Evolutionary conservation across 2,113 vertebrate genomes (phyloP), one percentile per base, ranked within the genome.

Genomic region (Ellobius talpinus): DNA sequence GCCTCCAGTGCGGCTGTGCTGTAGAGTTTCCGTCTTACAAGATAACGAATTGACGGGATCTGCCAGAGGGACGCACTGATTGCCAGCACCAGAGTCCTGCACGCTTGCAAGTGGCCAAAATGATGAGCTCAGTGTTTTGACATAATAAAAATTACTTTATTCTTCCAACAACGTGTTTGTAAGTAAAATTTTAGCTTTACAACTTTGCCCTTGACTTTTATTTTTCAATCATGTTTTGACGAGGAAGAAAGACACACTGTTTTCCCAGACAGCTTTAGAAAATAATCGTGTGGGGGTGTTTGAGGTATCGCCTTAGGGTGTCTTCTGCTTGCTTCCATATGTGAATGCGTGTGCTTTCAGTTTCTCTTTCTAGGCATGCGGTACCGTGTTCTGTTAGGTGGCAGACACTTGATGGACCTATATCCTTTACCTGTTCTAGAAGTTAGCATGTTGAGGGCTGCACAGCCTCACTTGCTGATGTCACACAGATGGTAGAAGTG

Each of bases 191-290:
- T 26, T 72, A 81, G 42, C n/a, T 78, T 91, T 96, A n/a, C 29
- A 74, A 33, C 50, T 78, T 91, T 72, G 3, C 3, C 24, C 89
- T 86, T 76, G 63, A 88, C 72, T 82, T 96, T 91, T 68, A 16
- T 74, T 89, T 94, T 88, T 94, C 42, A 84, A 4, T 84, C 74
- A 84, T 79, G 31, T 78, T 96, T 94, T 94, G 78, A 92, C 6
- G 85, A 90, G 42, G 52, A 89, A 66, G 76, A 78, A 84, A n/a
- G 68, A 70, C 65, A n/a, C 85, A 55, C 47, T 92, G 78, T 86
- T 89, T 89, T 86, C 14, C 50, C 72, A 58, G 72, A 63, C 52
- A 70, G 70, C 16, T 61, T 50, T 82, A 94, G 63, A 90, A 92
- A 93, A 65, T 76, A 79, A 94, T 4, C 5, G 23, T 52, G 76